phyloP scores from a whole-genome alignment of 2,888 invertebrate genomes.

The Standfussiana lucernea region DNA sequence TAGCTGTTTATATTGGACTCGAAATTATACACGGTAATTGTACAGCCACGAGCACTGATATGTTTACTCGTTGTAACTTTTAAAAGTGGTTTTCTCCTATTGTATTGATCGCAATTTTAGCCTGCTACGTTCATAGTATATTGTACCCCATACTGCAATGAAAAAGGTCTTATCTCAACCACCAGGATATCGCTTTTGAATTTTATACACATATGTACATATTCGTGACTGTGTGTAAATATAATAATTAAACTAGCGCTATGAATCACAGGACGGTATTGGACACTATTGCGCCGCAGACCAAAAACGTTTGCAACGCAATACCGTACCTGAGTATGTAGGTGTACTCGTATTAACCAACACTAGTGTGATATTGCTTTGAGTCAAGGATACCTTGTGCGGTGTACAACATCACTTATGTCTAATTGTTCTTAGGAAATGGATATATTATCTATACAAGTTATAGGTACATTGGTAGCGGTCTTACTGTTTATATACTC shows the following conservation, averaged over 20 bases:
- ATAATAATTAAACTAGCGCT: background rate
- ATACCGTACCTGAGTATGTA: background rate
- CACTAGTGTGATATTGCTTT: background rate
- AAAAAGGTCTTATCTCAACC: no score
- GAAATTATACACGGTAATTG: background rate
- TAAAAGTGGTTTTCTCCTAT: background rate
- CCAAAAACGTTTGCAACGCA: background rate
- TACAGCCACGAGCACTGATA: background rate
- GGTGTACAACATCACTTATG: background rate
- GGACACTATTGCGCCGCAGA: background rate
- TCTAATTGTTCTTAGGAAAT: conserved; percentile 1
- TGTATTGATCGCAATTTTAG: background rate
- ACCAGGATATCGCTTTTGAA: no score
- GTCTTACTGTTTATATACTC: background rate
- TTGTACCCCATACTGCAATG: background rate
- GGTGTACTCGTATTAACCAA: background rate
- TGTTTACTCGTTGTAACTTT: background rate
- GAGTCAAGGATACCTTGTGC: conserved; percentile 9
- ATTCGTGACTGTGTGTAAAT: no score
- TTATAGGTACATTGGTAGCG: background rate
- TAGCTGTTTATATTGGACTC: background rate
- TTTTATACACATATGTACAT: no score
- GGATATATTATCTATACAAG: background rate
- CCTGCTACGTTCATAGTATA: no score
- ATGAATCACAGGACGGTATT: background rate